Conservation (phyloP, 64 coral and sea anemone species). For the Montipora foliosa region DNA sequence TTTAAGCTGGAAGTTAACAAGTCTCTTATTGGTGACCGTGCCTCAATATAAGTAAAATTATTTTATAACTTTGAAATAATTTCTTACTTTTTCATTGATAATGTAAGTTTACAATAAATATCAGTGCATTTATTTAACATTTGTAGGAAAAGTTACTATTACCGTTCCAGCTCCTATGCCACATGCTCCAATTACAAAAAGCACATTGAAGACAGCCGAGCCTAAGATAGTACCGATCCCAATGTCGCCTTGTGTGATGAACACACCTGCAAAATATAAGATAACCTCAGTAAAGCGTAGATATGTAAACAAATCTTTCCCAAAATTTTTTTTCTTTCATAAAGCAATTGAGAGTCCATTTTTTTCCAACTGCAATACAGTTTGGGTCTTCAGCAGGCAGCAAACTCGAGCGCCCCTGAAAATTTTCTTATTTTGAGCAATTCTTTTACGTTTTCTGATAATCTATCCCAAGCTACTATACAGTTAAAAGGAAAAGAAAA, state of each 20-base stretch:
- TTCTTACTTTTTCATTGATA: too few relatives aligned
- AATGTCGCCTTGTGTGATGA: slow-evolving; percentile 65
- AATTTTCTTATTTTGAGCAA: too few relatives aligned
- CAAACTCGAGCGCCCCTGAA: too few relatives aligned
- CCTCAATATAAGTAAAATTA: too few relatives aligned
- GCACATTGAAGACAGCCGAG: slow-evolving; percentile 49
- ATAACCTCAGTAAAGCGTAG: neutral
- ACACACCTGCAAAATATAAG: neutral
- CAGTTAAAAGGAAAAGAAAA: too few relatives aligned
- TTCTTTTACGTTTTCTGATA: too few relatives aligned
- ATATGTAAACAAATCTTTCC: neutral
- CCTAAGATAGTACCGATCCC: slow-evolving; percentile 62
- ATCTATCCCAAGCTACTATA: too few relatives aligned
- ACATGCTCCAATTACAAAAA: slow-evolving; percentile 63
- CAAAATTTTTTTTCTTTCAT: neutral
- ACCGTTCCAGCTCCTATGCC: slow-evolving; percentile 35
- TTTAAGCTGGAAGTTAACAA: too few relatives aligned
- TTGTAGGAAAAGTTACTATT: neutral
- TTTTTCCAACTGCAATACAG: neutral
- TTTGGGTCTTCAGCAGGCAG: neutral
- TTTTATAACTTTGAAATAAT: too few relatives aligned
- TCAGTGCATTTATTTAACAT: too few relatives aligned
- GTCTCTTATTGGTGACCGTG: too few relatives aligned
- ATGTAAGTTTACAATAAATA: too few relatives aligned
- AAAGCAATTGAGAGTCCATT: neutral